Conservation (phyloP, 2,797 vertebrate genomes). For the Onychomys leucogaster region DNA sequence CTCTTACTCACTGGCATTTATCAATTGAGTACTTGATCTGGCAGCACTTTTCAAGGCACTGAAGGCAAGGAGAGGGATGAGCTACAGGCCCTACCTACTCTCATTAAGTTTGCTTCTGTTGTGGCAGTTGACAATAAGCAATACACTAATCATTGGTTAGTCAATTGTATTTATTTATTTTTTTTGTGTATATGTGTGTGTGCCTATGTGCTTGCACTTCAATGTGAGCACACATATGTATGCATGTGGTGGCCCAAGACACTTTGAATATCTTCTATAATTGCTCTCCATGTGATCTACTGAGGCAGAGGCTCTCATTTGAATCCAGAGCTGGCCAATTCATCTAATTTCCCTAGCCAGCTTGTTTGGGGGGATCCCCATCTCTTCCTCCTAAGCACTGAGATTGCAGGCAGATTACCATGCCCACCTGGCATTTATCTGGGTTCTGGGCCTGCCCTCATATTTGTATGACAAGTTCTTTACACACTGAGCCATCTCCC, state of each 20-base stretch:
- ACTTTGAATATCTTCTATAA: not conserved
- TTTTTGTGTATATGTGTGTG: not conserved
- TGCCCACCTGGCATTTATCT: not conserved
- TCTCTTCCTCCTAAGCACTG: not conserved
- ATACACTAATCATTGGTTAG: not conserved
- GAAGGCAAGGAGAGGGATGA: not conserved
- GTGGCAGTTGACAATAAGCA: not conserved
- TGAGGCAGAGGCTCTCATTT: not conserved
- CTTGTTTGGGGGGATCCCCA: not conserved
- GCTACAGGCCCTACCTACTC: not conserved
- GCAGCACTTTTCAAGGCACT: not conserved
- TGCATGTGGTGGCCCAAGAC: not conserved
- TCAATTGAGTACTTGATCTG: not conserved
- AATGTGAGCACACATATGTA: not conserved
- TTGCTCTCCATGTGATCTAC: not conserved
- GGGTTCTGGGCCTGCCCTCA: not conserved
- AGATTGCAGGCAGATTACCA: not conserved
- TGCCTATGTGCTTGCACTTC: not conserved
- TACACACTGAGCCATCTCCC: too few species aligned
- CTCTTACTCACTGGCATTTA: not conserved
- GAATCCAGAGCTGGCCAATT: not conserved
- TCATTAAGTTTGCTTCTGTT: not conserved
- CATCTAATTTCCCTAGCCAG: not conserved
- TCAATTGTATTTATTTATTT: not conserved
- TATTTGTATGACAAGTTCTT: not conserved